phyloP scores from a whole-genome alignment of 2,888 invertebrate genomes.

The Hoplodrina blanda region DNA sequence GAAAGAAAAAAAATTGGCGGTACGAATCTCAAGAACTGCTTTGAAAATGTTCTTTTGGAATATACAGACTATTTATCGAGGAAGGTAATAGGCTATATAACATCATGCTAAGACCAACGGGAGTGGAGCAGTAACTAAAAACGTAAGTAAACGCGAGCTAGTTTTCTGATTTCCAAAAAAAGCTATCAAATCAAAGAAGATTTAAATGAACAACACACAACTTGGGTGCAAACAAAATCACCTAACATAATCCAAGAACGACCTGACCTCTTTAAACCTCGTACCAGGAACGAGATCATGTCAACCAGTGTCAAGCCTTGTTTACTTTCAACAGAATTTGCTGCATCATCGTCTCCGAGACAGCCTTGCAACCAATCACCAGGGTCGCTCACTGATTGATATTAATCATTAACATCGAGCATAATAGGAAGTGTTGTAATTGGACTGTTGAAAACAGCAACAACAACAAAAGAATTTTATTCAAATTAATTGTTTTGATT shows the following conservation, averaged over 20 bases:
- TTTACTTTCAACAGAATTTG: constrained; percentile 46
- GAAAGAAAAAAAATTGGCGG: no score
- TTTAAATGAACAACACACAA: constrained; percentile 13
- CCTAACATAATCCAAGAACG: constrained; percentile 31
- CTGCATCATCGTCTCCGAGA: constrained; percentile 57
- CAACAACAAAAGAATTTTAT: constrained; percentile 46
- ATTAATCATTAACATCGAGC: constrained; percentile 55
- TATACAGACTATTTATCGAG: no score
- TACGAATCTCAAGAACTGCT: no score
- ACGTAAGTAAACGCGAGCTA: no score
- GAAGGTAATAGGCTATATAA: no score
- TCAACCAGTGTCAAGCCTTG: constrained; percentile 42
- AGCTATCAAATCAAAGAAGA: background rate
- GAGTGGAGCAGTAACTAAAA: no score
- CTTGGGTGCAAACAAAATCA: constrained; percentile 4
- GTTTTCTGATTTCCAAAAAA: background rate
- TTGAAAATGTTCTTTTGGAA: no score
- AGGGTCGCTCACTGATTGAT: constrained; percentile 49
- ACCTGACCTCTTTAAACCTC: constrained; percentile 33
- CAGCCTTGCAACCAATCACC: constrained; percentile 60
- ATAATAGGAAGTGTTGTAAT: constrained; percentile 55
- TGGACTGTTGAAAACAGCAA: constrained; percentile 46
- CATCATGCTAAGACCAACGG: no score
- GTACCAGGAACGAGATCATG: constrained; percentile 37
- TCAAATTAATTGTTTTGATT: constrained; percentile 40